A percentile compares a stretch with the other conserved stretches of the same genome.
These are phyloP conservation scores for Bradysia coprophila DNA, from an alignment of 1,140 invertebrate species.

Conservation along the genomic window DNA sequence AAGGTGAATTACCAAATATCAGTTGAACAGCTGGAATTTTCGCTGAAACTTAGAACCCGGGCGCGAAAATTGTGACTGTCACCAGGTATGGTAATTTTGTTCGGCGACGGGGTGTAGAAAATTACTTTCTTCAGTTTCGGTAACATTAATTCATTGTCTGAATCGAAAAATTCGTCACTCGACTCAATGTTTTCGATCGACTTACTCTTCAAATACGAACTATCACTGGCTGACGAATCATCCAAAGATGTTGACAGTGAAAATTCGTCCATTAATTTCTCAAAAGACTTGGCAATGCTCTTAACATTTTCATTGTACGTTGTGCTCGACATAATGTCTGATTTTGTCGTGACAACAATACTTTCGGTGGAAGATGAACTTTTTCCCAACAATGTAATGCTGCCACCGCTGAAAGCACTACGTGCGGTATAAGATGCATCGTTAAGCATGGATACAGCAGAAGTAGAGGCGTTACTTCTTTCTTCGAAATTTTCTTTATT, in stretches of 20 bases:
- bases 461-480: too few relatives aligned
- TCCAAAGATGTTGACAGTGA: constrained; percentile 14
- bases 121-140: constrained; percentile 7
- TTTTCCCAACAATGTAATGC: too few relatives aligned
- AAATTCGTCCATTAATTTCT: constrained; percentile 11
- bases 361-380: too few relatives aligned
- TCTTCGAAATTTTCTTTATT: constrained; percentile 3
- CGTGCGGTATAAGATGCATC: not conserved
- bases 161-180: constrained; percentile 18
- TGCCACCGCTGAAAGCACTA: not conserved
- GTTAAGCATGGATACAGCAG: too few relatives aligned
- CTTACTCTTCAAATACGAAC: constrained; percentile 24
- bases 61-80: constrained; percentile 30
- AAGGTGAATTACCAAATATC: constrained; percentile 61
- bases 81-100: constrained; percentile 31
- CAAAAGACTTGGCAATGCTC: constrained; percentile 26
- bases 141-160: constrained; percentile 19
- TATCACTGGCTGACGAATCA: constrained; percentile 10
- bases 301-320: constrained; percentile 14
- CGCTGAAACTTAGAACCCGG: constrained; percentile 31
- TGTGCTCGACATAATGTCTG: constrained; percentile 19
- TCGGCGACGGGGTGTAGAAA: constrained; percentile 24
- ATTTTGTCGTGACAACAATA: too few relatives aligned
- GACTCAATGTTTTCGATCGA: constrained; percentile 19
- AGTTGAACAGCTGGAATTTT: constrained; percentile 30